Base-by-base conservation (phyloP, 1,140 invertebrate genomes). In the Euglossa dilemma region DNA sequence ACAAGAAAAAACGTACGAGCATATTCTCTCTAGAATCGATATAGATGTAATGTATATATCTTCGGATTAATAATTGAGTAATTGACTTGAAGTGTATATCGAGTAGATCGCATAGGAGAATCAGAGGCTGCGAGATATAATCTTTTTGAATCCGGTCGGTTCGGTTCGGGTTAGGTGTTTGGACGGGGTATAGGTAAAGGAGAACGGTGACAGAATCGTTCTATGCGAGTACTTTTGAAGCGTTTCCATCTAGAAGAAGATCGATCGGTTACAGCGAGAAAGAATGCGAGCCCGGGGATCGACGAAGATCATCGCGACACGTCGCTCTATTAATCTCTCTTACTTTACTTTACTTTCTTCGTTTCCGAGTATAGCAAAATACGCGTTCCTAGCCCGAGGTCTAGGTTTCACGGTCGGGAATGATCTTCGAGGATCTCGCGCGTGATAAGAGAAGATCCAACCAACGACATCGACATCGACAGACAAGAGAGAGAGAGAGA, bases 41-140 rank as follows among this genome's bases (percentile, higher is more conserved):
- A 91, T 93, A 72, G 47, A 63, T 79, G n/a, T 80, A 80, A 79
- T 79, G 12, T 76, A 75, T 75, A 75, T 85, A 91, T 92, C 85
- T 88, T 90, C 81, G 89, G 88, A 84, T 90, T 90, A 91, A 92
- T 75, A 28, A 81, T 93, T 91, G 89, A 92, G 87, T 94, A 94
- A 93, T 94, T 94, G 92, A 94, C 93, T 93, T 94, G 78, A 92
- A 94, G 93, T 94, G 92, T 82, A 64, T 80, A 66, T 76, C 63
- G 52, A 67, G 63, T 82, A 85, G 80, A 87, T 93, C 90, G 84
- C 92, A 91, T 91, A 67, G 87, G 86, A 89, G 87, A 79, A 85
- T 82, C 59, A 80, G 84, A 86, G 57, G 64, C 45, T 56, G 59
- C 36, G 72, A 73, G 63, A 76, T 12, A 76, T 12, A 80, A 66